Evolutionary conservation across 2,888 invertebrate species (phyloP), one percentile per base, ranked within the genome.

Genomic region (Dolichopus griseipennis): DNA sequence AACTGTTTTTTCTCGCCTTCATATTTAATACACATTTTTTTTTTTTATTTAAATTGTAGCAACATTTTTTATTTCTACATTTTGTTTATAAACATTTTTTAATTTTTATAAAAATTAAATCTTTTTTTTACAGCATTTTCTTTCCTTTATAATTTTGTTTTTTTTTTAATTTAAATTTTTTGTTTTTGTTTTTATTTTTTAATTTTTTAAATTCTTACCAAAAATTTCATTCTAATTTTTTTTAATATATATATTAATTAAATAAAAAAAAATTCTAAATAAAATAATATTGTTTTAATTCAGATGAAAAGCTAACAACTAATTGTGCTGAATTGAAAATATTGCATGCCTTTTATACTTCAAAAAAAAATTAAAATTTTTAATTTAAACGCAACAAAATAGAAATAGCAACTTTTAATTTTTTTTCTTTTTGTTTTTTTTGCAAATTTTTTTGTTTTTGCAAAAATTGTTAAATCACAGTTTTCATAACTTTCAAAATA

Each of bases 191-290:
- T 43, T 43, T 43, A 10, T 62, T 62, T n/a, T 33, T n/a, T 34
- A 18, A 34, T 37, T 61, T 33, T 33, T n/a, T 61, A 21, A 34
- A 37, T 66, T 67, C 70, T 70, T 70, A 70, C 70, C 70, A 70
- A 67, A 20, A 70, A 68, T 68, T 70, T 70, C 70, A 70, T 70
- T 62, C 33, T 70, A 68, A 69, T 65, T 34, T 27, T 66, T 65
- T 64, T 64, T 27, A 27, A 27, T 27, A 27, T n/a, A 27, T 27
- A 27, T 2, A 4, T 52, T 52, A 18, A 52, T 52, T 52, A 18
- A 67, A 64, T n/a, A 52, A 66, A 27, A 33, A 41, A n/a, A 8
- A 33, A 65, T 21, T 41, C 20, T 67, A 61, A n/a, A 43, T 27
- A 64, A 65, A 37, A 41, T 63, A 64, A 64, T 41, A 66, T 27